Evolutionary conservation across 2,113 vertebrate species (phyloP), one percentile per base, ranked within the genome.

Genomic region (Seriola rivoliana): DNA sequence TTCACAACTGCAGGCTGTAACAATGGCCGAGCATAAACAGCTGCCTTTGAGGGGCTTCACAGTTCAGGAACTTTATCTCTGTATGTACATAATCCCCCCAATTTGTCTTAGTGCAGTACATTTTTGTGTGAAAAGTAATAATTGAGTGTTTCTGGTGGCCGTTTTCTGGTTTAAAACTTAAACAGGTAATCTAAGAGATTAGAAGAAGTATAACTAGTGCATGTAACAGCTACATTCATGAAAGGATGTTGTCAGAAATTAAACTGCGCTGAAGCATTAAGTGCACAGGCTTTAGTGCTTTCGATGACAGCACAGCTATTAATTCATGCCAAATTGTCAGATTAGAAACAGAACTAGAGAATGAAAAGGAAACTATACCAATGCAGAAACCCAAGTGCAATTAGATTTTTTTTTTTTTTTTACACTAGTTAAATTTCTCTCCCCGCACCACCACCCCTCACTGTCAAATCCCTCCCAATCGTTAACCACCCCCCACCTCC

Each of bases 261-360:
- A 75, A 84, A 84, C 42, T 16, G 62, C 23, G 23, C 34, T 50
- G 75, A 78, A 75, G 76, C n/a, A 54, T 83, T 70, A 60, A 84
- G 81, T 78, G 64, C 54, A 21, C 8, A 52, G 65, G 80, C 77
- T 83, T 84, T 79, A 65, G 23, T 40, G 73, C 48, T 64, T 88
- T 44, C 52, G 12, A 21, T 63, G 85, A 84, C 82, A 88, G 79
- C 55, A 17, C 44, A 16, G 63, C 65, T 80, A 52, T 68, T 82
- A 72, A 84, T 84, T 88, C 65, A 38, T 82, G 70, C 72, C 66
- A 48, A 57, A 72, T 13, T 86, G 77, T 84, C 77, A 82, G 42
- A 75, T 59, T 25, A 38, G 17, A 71, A 58, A 16, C 34, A 54
- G 63, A 23, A 25, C 52, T 14, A 58, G 4, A 42, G 34, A 59